Conservation (phyloP, 2,113 vertebrate species). For the Tetrax tetrax region DNA sequence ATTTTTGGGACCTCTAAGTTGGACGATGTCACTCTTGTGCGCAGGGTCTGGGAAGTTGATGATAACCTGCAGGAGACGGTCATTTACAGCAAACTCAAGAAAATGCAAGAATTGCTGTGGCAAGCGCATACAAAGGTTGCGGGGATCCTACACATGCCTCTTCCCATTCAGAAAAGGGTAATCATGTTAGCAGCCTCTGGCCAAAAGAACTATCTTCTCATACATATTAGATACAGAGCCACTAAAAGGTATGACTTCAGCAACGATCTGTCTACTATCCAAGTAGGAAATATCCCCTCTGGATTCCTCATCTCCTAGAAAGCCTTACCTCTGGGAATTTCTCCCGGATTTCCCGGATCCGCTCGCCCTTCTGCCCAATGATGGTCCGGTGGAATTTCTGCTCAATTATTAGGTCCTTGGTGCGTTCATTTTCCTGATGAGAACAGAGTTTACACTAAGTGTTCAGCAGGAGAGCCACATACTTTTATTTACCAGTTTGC, state of each 20-base stretch:
- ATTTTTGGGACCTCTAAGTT: constrained; percentile 93
- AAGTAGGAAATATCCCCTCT: background rate
- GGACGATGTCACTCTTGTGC: constrained; percentile 96
- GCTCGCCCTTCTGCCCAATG: constrained; percentile 98
- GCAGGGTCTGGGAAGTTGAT: constrained; percentile 98
- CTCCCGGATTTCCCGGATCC: constrained; percentile 95
- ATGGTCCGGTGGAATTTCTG: constrained; percentile 98
- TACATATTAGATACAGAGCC: background rate
- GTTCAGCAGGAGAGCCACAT: background rate
- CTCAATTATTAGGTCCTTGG: constrained; percentile 98
- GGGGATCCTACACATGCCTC: background rate
- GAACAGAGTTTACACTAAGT: background rate
- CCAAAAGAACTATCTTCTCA: background rate
- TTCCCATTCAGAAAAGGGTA: background rate
- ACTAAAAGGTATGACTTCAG: background rate
- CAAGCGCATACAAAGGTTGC: background rate
- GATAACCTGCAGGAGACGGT: constrained; percentile 83
- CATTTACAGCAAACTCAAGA: background rate
- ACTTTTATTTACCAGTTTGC: background rate
- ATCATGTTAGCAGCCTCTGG: background rate
- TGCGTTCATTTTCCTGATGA: constrained; percentile 95
- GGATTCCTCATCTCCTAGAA: background rate
- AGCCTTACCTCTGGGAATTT: constrained; percentile 92
- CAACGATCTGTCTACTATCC: background rate
- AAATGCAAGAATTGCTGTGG: background rate